Conservation (phyloP, 2,888 invertebrate genomes). For the Physocephala rufipes region DNA sequence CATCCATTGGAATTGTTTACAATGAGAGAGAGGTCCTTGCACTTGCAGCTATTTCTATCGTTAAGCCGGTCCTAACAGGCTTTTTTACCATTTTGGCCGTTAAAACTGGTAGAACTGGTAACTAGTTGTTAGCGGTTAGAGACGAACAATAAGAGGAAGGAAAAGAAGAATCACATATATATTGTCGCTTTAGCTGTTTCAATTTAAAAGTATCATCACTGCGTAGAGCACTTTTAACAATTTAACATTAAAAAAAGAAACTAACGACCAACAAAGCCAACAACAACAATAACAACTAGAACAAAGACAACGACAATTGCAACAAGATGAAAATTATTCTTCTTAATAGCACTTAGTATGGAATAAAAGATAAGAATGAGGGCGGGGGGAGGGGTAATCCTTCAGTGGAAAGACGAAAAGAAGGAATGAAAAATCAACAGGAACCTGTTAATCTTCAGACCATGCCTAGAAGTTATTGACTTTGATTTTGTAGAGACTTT, state of each 20-base stretch:
- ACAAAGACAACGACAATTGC: not conserved
- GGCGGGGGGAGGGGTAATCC: not conserved
- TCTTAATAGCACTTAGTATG: not conserved
- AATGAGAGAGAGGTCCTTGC: constrained; percentile 31
- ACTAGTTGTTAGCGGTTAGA: not conserved
- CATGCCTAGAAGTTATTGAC: constrained; percentile 22
- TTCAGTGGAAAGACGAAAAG: not conserved
- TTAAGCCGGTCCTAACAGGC: constrained; percentile 9
- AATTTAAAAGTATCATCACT: not conserved
- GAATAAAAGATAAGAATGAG: too few relatives aligned
- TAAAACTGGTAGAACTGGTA: constrained; percentile 27
- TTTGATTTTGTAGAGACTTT: constrained; percentile 18
- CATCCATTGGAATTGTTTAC: constrained; percentile 26
- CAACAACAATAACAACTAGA: too few relatives aligned
- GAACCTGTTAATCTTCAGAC: not conserved
- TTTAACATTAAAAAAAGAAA: too few relatives aligned
- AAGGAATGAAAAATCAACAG: not conserved
- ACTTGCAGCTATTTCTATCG: constrained; percentile 25
- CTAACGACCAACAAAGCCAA: too few relatives aligned
- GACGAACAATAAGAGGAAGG: not conserved
- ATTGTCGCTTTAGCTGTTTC: constrained; percentile 18
- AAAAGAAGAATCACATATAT: constrained; percentile 1
- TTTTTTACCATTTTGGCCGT: not conserved
- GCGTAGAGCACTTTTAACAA: constrained; percentile 8
- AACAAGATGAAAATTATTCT: not conserved